These are phyloP conservation scores for Macaria liturata DNA, from an alignment of 2,888 invertebrate species.

Conservation along the genomic window DNA sequence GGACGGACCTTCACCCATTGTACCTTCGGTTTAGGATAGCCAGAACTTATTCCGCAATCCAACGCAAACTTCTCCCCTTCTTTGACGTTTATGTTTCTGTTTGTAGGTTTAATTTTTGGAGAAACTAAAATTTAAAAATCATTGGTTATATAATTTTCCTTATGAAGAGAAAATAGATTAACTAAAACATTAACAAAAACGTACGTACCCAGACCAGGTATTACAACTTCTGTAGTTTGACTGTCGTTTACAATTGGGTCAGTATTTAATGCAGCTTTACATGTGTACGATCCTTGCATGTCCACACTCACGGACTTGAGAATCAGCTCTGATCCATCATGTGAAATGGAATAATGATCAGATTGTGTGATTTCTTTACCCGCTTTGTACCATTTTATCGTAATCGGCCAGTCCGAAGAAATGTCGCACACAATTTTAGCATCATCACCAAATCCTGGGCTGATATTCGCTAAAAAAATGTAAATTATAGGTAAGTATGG, in stretches of 20 bases:
- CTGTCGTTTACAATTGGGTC: slow-evolving; percentile 9
- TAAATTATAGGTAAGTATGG: too few relatives aligned
- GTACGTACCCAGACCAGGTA: too few relatives aligned
- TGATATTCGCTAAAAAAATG: too few relatives aligned
- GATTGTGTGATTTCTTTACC: not conserved
- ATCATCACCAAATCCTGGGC: too few relatives aligned
- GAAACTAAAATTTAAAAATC: not conserved
- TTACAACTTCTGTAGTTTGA: slow-evolving; percentile 13
- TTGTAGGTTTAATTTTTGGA: not conserved
- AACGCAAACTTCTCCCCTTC: not conserved
- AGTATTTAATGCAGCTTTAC: slow-evolving; percentile 20
- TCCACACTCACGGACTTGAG: slow-evolving; percentile 24
- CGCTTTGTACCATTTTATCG: slow-evolving; percentile 4
- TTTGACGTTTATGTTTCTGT: not conserved
- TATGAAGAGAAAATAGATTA: not conserved
- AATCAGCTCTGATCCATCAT: slow-evolving; percentile 18
- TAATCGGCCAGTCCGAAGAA: too few relatives aligned
- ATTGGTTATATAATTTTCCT: not conserved
- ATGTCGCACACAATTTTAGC: slow-evolving; percentile 1
- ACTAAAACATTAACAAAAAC: too few relatives aligned
- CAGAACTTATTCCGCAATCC: not conserved
- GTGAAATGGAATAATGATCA: slow-evolving; percentile 16
- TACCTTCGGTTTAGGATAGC: not conserved
- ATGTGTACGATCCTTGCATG: slow-evolving; percentile 27
- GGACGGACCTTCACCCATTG: not conserved